Evolutionary conservation across 1,140 invertebrate genomes (phyloP).

Genomic region (Vanessa atalanta): DNA sequence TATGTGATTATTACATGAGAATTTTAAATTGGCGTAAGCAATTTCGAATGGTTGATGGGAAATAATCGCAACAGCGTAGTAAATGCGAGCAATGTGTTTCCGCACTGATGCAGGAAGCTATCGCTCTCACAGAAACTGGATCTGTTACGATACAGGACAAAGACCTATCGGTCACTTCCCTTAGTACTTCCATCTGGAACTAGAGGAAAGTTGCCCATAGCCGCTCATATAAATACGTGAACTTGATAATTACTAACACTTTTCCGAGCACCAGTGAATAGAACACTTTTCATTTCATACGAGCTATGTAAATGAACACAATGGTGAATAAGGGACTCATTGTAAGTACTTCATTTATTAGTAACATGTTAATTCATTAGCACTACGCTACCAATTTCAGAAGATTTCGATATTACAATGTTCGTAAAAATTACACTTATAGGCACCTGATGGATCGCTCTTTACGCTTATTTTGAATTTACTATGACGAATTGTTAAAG

Average conservation of each 20-base stretch:
- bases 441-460: conserved; percentile 50
- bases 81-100: conserved; percentile 46
- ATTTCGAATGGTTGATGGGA: conserved; percentile 24
- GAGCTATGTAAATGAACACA: conserved; percentile 61
- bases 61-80: conserved; percentile 27
- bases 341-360: conserved; percentile 54
- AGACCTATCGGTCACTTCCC: conserved; percentile 76
- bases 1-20: background rate
- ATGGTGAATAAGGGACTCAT: conserved; percentile 66
- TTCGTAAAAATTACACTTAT: conserved; percentile 37
- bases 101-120: conserved; percentile 53
- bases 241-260: conserved; percentile 74
- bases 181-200: conserved; percentile 56
- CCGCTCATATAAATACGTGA: conserved; percentile 75
- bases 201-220: conserved; percentile 68
- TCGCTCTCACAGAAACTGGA: conserved; percentile 61
- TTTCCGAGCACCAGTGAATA: conserved; percentile 61
- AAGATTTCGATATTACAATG: conserved; percentile 21
- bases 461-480: conserved; percentile 36
- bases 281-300: conserved; percentile 69
- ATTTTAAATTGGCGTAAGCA: conserved; percentile 15
- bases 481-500: conserved; percentile 47
- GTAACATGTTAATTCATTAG: conserved; percentile 15
- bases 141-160: conserved; percentile 73
- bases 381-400: conserved; percentile 31